Percentiles rank a stretch among this genome's conserved stretches.
phyloP scores from a whole-genome alignment of 2,113 vertebrate genomes.

The Corythornis vintsioides region DNA sequence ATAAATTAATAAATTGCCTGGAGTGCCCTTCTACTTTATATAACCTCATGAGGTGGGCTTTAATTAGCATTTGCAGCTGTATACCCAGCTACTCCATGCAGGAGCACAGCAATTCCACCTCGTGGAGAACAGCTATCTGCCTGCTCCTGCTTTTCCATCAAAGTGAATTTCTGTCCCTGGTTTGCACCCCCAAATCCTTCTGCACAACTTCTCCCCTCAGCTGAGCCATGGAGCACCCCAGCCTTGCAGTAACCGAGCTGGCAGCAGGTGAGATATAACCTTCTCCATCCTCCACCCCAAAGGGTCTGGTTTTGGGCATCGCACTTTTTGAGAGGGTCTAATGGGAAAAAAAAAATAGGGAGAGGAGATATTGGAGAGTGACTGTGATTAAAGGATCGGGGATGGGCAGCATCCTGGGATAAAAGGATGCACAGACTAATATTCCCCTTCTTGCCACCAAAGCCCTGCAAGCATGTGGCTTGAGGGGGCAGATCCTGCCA shows the following conservation, averaged over 20 bases:
- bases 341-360: background rate
- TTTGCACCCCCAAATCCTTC: background rate
- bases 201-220: background rate
- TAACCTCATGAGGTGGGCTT: background rate
- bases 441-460: background rate
- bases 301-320: background rate
- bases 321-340: background rate
- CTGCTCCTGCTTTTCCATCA: background rate
- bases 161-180: accelerated
- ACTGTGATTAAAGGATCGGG: accelerated
- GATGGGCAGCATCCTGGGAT: background rate
- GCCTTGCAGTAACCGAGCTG: accelerated
- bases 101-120: background rate
- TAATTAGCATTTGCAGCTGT: background rate
- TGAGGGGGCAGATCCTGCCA: background rate
- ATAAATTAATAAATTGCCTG: constrained; percentile 11
- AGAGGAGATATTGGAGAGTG: background rate
- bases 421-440: background rate
- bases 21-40: constrained; percentile 37
- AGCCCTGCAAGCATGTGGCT: background rate
- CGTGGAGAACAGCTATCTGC: background rate
- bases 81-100: background rate
- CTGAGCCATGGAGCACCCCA: background rate
- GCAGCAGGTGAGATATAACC: background rate
- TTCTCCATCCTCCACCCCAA: background rate